These are phyloP conservation scores for Tenualosa thibaudeaui DNA, from an alignment of 2,797 vertebrate genomes.

Conservation along the genomic window DNA sequence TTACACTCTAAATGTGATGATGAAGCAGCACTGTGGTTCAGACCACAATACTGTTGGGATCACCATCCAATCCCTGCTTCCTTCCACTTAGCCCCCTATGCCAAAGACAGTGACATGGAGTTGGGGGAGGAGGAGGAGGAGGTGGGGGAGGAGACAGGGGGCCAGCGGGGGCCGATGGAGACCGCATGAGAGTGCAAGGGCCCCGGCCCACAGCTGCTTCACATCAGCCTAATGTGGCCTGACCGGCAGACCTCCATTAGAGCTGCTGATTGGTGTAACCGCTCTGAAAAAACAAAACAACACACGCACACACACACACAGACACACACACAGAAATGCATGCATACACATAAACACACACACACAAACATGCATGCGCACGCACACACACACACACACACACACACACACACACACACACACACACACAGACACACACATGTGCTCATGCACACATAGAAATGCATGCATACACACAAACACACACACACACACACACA, in stretches of 20 bases:
- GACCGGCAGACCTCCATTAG: constrained; percentile 23
- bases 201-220: constrained; percentile 20
- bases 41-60: neutral
- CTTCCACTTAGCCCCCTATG: neutral
- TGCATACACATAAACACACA: neutral
- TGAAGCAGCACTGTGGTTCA: neutral
- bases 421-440: neutral
- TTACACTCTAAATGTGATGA: constrained; percentile 14
- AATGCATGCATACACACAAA: neutral
- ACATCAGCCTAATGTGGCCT: constrained; percentile 23
- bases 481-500: constrained; percentile 6
- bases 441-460: neutral
- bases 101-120: neutral
- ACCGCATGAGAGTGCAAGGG: neutral
- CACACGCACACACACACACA: neutral
- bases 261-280: constrained; percentile 13
- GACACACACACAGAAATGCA: neutral
- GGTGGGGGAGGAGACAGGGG: neutral
- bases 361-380: neutral
- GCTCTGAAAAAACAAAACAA: constrained; percentile 3
- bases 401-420: neutral
- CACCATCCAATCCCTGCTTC: neutral
- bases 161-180: neutral
- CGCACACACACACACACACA: neutral
- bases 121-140: neutral